Base-by-base conservation (phyloP, 2,113 vertebrate species). In the Sardina pilchardus region DNA sequence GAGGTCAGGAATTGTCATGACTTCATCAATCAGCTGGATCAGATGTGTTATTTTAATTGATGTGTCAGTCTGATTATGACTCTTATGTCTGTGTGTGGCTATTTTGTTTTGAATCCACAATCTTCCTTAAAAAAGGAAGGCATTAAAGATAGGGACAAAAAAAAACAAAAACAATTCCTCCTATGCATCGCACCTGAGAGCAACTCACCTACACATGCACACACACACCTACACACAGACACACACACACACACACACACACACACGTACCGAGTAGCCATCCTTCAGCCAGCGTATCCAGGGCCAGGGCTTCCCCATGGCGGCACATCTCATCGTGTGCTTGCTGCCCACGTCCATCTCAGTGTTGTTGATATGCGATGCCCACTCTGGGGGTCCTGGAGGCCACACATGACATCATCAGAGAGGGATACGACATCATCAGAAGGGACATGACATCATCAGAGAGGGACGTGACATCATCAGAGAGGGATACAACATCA, bases 291-390 rank as follows among this genome's bases (percentile, higher is more conserved):
- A 99, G 83, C 97, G 96, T 83, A 99, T 98, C 56, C 96, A 96
- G 44, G 98, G 98, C 50, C 96, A 94, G 7, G 98, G 98, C 81
- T 97, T 99, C 80, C 97, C 98, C 0, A 96, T 95, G 56, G 98
- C 98, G 48, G 97, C 92, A 24, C 98, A 99, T 81, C 97, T 96
- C 96, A 98, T 97, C 43, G 96, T 97, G 34, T 99, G 96, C 85
- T 98, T 97, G 48, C 97, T 98, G 87, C 97, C 98, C 82, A 99
- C 96, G 90, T 99, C 98, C 87, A 95, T 96, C 88, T 98, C 97
- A 16, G 98, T 99, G 93, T 99, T 97, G 91, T 99, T 99, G 92
- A 99, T 98, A 85, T 98, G 97, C 89, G 97, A 96, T 0, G 99
- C 97, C 98, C 98, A 99, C 91, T 99, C 97, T 0, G 98, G 98